Base-by-base conservation (phyloP, 2,888 invertebrate species). In the Tortricodes alternella region DNA sequence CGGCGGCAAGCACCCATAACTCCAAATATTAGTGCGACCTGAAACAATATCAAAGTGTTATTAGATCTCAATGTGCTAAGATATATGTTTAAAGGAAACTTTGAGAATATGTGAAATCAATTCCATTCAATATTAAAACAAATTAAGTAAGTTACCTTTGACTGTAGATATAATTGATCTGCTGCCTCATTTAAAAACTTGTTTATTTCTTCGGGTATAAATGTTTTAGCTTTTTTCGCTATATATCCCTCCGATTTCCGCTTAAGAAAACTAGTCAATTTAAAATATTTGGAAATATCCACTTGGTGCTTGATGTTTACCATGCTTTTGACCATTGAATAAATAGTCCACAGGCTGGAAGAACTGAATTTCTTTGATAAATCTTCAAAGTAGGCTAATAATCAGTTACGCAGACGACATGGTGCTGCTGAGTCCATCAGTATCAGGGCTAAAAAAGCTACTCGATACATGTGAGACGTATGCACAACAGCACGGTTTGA, bases 21-120 rank as follows among this genome's bases (percentile, higher is more conserved):
- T 7, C 55, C 59, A 43, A 59, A 46, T 24, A 55, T 55, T 18
- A 59, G 21, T n/a, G 16, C 44, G n/a, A 58, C 48, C 58, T 53
- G 49, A 44, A 58, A 53, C 49, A 19, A 15, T 32, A 24, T 16
- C 6, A 53, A 29, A 43, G n/a, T n/a, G n/a, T n/a, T n/a, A n/a
- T n/a, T 32, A 3, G 8, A 5, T 8, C 34, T 34, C 8, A 34
- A 15, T 15, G 1, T 34, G 4, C 5, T 2, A 3, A 9, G 27
- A 27, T 7, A 29, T 23, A 46, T 18, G 21, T 1, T n/a, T n/a
- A 21, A 4, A 32, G 24, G 5, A n/a, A 7, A 37, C 9, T 19
- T 8, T 8, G 9, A 18, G 35, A 4, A 35, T 35, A 35, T 3
- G 18, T 35, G 9, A 35, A 35, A 18, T 60, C 62, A 50, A n/a